These are phyloP conservation scores for Atta cephalotes DNA, from an alignment of 1,140 invertebrate species.

Conservation along the genomic window DNA sequence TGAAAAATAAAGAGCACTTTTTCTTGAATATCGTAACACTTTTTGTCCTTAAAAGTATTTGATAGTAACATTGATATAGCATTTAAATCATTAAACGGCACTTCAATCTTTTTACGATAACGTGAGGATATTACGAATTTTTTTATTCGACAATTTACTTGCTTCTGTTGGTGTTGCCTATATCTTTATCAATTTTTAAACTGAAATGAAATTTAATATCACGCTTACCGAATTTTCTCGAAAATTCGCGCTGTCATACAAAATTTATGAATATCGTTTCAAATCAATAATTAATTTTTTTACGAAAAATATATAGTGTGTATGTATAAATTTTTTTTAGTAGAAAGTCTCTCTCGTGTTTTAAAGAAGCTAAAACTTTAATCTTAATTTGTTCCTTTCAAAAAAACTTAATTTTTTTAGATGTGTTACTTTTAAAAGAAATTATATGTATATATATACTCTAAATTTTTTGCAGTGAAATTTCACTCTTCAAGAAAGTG, in stretches of 20 bases:
- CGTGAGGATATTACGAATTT: slow-evolving; percentile 18
- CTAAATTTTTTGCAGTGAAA: too few species aligned
- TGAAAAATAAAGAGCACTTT: slow-evolving; percentile 22
- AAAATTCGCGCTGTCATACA: neutral
- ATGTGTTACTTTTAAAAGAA: neutral
- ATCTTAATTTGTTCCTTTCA: neutral
- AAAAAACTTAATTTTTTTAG: too few species aligned
- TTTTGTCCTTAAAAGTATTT: neutral
- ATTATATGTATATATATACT: neutral
- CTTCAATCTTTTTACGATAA: slow-evolving; percentile 6
- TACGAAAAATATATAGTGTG: neutral
- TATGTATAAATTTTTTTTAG: neutral
- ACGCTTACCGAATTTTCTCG: neutral
- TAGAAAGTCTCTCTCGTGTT: neutral
- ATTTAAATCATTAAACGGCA: slow-evolving; percentile 33
- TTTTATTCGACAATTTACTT: neutral
- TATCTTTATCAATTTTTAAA: neutral
- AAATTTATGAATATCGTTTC: slow-evolving; percentile 17
- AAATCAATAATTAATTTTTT: neutral
- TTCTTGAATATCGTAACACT: neutral
- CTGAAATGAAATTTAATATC: neutral
- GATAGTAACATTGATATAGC: neutral
- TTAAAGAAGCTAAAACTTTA: neutral
- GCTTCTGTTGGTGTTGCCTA: neutral
- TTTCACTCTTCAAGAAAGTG: too few species aligned